Evolutionary conservation across 2,113 vertebrate species (phyloP), one percentile per base, ranked within the genome.

Genomic region (Labeo catla): DNA sequence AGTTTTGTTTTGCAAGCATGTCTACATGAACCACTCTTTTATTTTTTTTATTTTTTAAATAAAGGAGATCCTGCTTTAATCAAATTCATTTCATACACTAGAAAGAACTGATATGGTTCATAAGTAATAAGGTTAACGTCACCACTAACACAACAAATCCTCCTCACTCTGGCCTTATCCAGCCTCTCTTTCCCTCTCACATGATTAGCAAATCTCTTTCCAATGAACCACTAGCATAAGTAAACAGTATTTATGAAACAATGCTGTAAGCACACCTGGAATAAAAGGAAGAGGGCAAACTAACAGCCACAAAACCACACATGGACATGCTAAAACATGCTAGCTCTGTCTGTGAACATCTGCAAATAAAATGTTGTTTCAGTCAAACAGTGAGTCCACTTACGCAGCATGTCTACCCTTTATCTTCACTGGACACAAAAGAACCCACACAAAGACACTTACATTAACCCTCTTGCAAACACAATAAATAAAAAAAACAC

Each of bases 351-450:
- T 49, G 72, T 16, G 76, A 36, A 19, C 19, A 36, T 52, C 13
- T 28, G 47, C 47, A 76, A 23, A 34, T 11, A 76, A 34, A 50
- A 50, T 10, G 8, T 23, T 47, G 63, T 66, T n/a, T 76, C 21
- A 52, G 39, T 21, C 39, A 47, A 16, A 73, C 39, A 45, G 72
- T 6, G 72, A 3, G 10, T 43, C 21, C 21, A 45, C 50, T 57
- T 19, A 7, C 8, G 13, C 34, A 54, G 50, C 45, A 76, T 16
- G 45, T 52, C 23, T n/a, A 70, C 61, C 76, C 23, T 54, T 79
- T 85, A 66, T 85, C 61, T 68, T 50, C 23, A 78, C 84, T 45
- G 57, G 19, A 82, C 68, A 81, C 54, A 84, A 70, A 63, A 5
- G 1, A n/a, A 57, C 50, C 47, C 8, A 52, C 73, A 68, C 34